Evolutionary conservation across 2,797 vertebrate species (phyloP), one percentile per base, ranked within the genome.

Genomic region (Cygnus olor): DNA sequence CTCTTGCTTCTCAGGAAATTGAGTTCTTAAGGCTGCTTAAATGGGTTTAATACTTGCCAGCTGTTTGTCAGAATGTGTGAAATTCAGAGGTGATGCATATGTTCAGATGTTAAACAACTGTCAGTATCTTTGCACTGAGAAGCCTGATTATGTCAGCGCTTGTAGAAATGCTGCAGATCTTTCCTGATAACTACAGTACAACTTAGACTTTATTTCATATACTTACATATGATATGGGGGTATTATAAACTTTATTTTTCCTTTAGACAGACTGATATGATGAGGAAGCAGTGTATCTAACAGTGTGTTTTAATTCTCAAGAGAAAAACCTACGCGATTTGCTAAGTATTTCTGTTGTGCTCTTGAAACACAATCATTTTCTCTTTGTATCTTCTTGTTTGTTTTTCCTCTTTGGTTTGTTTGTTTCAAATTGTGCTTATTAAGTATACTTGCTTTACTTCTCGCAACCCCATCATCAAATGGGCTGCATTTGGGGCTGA

Each of bases 281-380:
- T 80, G 77, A 94, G 28, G 66, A 82, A 95, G 53, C 42, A 51
- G 8, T 72, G 2, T 80, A 76, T 91, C 51, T 97, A 53, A 85
- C 28, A 34, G 20, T 22, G 21, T 57, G 45, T 82, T 93, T 60
- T 82, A 73, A 53, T 90, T 94, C 57, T 81, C 61, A 58, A 49
- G 57, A 87, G 54, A 38, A 77, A 87, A 96, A 58, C 4, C 6
- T 80, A 14, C 15, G 89, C 91, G 54, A 61, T 71, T 77, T 88
- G 34, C 36, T 21, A 61, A 49, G 25, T 74, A 73, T 77, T 76
- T 90, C 82, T 56, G 10, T 42, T 94, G 58, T 11, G 57, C 13
- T 84, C 69, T 94, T 88, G 71, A 89, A 85, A 54, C 17, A 61
- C 10, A 76, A 8, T 40, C 72, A 8, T 63, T 79, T 80, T 78